Conservation (phyloP, 2,888 invertebrate genomes). For the Chrysolina americana region DNA sequence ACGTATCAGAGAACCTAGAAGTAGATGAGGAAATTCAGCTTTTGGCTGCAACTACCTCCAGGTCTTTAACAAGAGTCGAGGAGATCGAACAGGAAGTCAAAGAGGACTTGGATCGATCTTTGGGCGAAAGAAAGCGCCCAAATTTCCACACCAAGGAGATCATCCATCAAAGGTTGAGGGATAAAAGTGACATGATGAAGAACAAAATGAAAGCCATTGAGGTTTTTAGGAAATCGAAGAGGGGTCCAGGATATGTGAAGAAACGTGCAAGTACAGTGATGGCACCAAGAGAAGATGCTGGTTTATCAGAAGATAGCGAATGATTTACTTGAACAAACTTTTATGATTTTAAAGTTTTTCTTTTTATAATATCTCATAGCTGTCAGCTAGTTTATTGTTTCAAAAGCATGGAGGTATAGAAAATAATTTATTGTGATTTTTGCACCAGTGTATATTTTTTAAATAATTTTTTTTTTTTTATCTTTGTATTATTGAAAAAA, state of each 20-base stretch:
- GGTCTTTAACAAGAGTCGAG: constrained; percentile 59
- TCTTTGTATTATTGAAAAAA: not conserved
- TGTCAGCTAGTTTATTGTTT: not conserved
- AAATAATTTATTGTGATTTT: constrained; percentile 13
- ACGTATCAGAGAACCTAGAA: constrained; percentile 50
- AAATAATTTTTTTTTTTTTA: not conserved
- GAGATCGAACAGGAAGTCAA: constrained; percentile 59
- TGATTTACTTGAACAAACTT: constrained; percentile 20
- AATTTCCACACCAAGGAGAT: constrained; percentile 70
- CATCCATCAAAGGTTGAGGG: constrained; percentile 83
- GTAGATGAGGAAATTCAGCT: constrained; percentile 60
- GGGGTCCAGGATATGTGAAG: constrained; percentile 73
- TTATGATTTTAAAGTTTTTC: constrained; percentile 4
- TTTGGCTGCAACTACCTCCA: constrained; percentile 56
- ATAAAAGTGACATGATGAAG: constrained; percentile 76
- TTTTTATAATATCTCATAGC: not conserved
- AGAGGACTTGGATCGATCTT: constrained; percentile 56
- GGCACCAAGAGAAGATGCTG: constrained; percentile 75
- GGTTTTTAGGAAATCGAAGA: constrained; percentile 78
- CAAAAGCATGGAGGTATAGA: not conserved
- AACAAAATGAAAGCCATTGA: constrained; percentile 85
- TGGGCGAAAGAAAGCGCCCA: constrained; percentile 43
- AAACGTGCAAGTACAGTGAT: constrained; percentile 68
- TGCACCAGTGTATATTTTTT: not conserved
- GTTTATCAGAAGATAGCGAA: constrained; percentile 74